Evolutionary conservation across 2,888 invertebrate genomes (phyloP).

Genomic region (Theodoxus fluviatilis): DNA sequence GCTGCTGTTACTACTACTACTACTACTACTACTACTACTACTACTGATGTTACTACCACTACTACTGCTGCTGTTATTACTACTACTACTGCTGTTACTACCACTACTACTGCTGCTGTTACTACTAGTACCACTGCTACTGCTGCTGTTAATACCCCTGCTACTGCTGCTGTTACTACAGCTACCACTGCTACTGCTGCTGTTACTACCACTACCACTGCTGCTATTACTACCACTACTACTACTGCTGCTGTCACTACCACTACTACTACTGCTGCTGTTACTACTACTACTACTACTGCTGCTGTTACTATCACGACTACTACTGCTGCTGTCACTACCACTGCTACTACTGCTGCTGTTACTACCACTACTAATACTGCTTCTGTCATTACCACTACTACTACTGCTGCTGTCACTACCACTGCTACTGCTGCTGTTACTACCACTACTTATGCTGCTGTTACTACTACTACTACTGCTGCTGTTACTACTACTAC

Average conservation of each 20-base stretch:
- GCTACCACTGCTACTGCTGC: neutral
- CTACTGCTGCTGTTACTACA: neutral
- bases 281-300: neutral
- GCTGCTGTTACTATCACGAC: neutral
- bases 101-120: neutral
- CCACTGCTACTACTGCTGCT: neutral
- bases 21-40: neutral
- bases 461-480: too few relatives aligned
- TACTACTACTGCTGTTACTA: neutral
- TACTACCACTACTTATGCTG: slow-evolving; percentile 1
- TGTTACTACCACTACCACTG: neutral
- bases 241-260: neutral
- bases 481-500: too few relatives aligned
- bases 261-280: neutral
- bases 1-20: neutral
- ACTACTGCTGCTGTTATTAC: neutral
- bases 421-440: too few relatives aligned
- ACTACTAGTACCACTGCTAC: neutral
- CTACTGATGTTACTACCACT: neutral
- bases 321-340: neutral
- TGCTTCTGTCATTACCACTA: neutral
- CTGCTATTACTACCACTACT: neutral
- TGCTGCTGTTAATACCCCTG: neutral
- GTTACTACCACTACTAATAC: neutral
- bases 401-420: neutral